Percentiles rank a stretch among this genome's conserved stretches.
Evolutionary conservation across 2,797 vertebrate species (phyloP).

Genomic region (Trichosurus vulpecula): DNA sequence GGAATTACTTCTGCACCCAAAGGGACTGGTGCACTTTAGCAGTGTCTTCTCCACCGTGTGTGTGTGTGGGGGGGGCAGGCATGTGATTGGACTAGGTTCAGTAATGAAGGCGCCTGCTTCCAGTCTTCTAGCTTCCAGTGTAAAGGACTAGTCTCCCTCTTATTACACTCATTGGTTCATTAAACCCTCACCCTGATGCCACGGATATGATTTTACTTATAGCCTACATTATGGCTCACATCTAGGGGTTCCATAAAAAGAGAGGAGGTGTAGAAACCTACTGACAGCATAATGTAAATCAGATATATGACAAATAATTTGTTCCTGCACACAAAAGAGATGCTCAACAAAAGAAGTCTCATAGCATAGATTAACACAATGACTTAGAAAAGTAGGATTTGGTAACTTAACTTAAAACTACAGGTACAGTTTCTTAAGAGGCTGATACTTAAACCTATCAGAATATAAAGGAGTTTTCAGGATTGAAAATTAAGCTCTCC

Average conservation of each 20-base stretch:
- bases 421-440: neutral
- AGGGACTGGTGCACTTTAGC: neutral
- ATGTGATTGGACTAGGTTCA: no score
- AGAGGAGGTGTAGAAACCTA: neutral
- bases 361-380: neutral
- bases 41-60: neutral
- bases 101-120: neutral
- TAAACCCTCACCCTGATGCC: neutral
- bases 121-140: neutral
- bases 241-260: neutral
- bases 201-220: neutral
- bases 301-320: neutral
- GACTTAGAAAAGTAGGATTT: neutral
- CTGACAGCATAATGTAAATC: neutral
- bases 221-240: neutral
- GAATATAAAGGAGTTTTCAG: neutral
- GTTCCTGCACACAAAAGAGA: neutral
- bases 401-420: neutral
- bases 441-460: neutral
- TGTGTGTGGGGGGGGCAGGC: no score
- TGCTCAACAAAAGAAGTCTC: neutral
- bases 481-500: neutral
- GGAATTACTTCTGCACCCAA: neutral
- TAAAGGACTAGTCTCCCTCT: neutral
- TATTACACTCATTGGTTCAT: neutral